phyloP scores from a whole-genome alignment of 1,140 invertebrate genomes.

The Antheraea mylitta region DNA sequence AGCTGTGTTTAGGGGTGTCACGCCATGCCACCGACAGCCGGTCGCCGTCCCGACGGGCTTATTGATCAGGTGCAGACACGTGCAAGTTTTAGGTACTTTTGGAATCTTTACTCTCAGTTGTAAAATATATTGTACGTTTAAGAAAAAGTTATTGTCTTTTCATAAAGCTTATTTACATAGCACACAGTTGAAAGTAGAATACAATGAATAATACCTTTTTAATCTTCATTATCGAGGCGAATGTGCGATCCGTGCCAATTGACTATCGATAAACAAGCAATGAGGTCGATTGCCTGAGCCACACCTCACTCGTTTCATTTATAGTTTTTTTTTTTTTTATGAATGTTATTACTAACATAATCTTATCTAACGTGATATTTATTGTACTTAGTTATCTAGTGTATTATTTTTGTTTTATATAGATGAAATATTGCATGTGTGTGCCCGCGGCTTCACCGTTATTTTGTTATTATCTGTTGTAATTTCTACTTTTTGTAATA shows the following conservation, averaged over 20 bases:
- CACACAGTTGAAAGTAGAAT: neutral
- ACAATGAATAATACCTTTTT: conserved; percentile 1
- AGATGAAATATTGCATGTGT: neutral
- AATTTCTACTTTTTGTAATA: too few relatives aligned
- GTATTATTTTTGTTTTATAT: conserved; percentile 1
- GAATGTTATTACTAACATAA: neutral
- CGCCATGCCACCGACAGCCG: conserved; percentile 50
- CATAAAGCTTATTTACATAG: neutral
- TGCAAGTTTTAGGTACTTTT: conserved; percentile 37
- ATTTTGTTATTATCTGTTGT: too few relatives aligned
- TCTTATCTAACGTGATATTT: neutral
- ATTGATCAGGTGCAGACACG: conserved; percentile 69
- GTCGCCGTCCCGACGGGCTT: conserved; percentile 61
- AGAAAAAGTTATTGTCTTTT: neutral
- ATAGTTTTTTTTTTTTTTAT: neutral
- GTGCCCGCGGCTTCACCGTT: too few relatives aligned
- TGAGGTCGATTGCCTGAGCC: conserved; percentile 13
- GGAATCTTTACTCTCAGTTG: neutral
- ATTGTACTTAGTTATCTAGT: neutral
- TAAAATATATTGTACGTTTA: neutral
- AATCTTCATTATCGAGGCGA: conserved; percentile 10
- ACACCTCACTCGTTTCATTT: neutral
- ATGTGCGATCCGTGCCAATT: conserved; percentile 16
- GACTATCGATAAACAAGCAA: conserved; percentile 7
- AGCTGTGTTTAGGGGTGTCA: conserved; percentile 71